Base-by-base conservation (phyloP, 2,888 invertebrate genomes). In the Cheiracanthium punctorium region DNA sequence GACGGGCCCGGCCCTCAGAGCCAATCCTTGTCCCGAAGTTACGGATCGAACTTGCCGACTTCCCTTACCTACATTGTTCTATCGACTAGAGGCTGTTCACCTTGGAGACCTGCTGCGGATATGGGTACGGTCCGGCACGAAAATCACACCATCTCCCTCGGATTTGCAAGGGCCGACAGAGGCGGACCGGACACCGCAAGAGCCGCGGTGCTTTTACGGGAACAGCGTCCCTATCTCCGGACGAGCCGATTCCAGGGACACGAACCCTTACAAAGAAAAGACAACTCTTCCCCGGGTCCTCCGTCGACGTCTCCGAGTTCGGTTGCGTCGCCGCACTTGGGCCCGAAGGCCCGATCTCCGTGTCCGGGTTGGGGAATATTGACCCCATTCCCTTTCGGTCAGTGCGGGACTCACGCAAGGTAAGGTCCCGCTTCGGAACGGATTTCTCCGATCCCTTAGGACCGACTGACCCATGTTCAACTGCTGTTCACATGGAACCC, bases 41-140 rank as follows among this genome's bases (percentile, higher is more conserved):
- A 91, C 91, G 91, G 88, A 92, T 91, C 91, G 91, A 94, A 94
- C 93, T 94, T 94, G 94, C 93, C 93, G 93, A 94, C 93, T 94
- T 94, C 93, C 93, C 94, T 94, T 94, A 93, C 93, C 93, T 93
- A 94, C 94, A 93, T 94, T 94, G 93, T 92, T 94, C 93, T 93
- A 93, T 93, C 93, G 93, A 94, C 94, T 93, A 94, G 93, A 94
- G 94, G 94, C 93, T 94, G 92, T 92, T 94, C 92, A 94, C 94
- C 94, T 94, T 94, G 94, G 94, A 94, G 94, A 95, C 94, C 95
- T 94, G 94, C 93, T 94, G 94, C 94, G 94, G 94, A 94, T 94
- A 94, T 94, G 93, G 88, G 89, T 89, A 89, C 89, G 89, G 80
- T 67, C 89, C 74, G 85, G 87, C 87, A 73, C 81, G 86, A 89